A percentile compares a stretch with the other conserved stretches of the same genome.
Conservation (phyloP, 2,888 invertebrate genomes). For the Leptodirus hochenwartii region DNA sequence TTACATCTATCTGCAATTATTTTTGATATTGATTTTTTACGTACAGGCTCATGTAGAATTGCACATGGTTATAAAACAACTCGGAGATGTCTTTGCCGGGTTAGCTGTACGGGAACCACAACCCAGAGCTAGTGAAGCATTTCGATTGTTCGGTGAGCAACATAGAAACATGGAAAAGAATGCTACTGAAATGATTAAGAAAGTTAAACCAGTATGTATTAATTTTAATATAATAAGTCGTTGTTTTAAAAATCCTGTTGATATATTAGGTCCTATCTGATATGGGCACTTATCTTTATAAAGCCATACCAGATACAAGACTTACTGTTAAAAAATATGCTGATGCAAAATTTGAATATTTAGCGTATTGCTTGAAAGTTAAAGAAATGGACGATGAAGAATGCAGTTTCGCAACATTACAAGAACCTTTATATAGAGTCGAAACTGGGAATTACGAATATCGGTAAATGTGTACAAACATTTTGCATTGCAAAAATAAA, state of each 20-base stretch:
- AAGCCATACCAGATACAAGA: constrained; percentile 96
- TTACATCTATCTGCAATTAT: too few relatives aligned
- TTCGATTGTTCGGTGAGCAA: constrained; percentile 84
- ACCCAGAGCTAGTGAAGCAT: constrained; percentile 86
- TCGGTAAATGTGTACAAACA: constrained; percentile 32
- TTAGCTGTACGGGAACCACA: constrained; percentile 95
- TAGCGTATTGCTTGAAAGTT: constrained; percentile 96
- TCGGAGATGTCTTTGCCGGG: constrained; percentile 87
- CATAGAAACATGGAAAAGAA: constrained; percentile 83
- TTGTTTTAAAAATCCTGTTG: constrained; percentile 8
- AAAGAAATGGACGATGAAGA: constrained; percentile 99
- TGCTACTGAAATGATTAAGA: constrained; percentile 76
- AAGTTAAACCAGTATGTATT: constrained; percentile 65
- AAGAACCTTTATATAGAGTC: constrained; percentile 92
- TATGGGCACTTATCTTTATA: constrained; percentile 89
- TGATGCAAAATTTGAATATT: constrained; percentile 96
- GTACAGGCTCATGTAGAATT: constrained; percentile 69
- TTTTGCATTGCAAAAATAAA: constrained; percentile 2
- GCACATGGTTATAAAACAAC: constrained; percentile 69
- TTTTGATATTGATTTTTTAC: constrained; percentile 31
- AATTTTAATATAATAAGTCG: constrained; percentile 1
- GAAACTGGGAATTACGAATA: constrained; percentile 99
- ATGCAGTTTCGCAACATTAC: constrained; percentile 76
- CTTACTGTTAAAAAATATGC: constrained; percentile 95
- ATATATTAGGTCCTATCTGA: constrained; percentile 63